These are phyloP conservation scores for Hyperoplus lanceolatus DNA, from an alignment of 2,797 vertebrate genomes.

Conservation along the genomic window DNA sequence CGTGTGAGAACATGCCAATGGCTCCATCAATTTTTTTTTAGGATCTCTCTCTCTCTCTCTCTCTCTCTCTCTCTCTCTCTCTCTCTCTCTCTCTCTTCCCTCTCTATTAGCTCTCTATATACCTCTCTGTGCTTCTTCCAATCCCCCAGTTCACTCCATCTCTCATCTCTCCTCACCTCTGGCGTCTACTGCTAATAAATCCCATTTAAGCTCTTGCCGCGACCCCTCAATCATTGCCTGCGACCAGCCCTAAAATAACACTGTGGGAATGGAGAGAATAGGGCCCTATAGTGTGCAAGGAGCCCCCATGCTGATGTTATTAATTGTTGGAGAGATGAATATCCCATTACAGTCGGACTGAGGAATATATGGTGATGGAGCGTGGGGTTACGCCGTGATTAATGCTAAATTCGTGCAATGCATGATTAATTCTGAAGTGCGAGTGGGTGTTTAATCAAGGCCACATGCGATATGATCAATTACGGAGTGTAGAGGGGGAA, in stretches of 20 bases:
- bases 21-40: slow-evolving; percentile 66
- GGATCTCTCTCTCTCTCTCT: slow-evolving; percentile 50
- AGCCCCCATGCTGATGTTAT: slow-evolving; percentile 79
- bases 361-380: slow-evolving; percentile 77
- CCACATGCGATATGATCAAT: slow-evolving; percentile 83
- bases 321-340: slow-evolving; percentile 88
- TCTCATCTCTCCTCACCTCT: slow-evolving; percentile 64
- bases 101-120: slow-evolving; percentile 12
- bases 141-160: slow-evolving; percentile 45
- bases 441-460: slow-evolving; percentile 83
- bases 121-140: slow-evolving; percentile 31
- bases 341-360: slow-evolving; percentile 85
- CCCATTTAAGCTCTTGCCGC: slow-evolving; percentile 79
- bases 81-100: slow-evolving; percentile 30
- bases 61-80: slow-evolving; percentile 35
- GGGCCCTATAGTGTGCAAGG: slow-evolving; percentile 50
- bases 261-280: slow-evolving; percentile 68
- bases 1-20: slow-evolving; percentile 76
- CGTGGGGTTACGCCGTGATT: slow-evolving; percentile 81
- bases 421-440: slow-evolving; percentile 83
- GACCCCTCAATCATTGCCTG: slow-evolving; percentile 83
- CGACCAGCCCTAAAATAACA: slow-evolving; percentile 86
- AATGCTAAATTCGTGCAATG: slow-evolving; percentile 82
- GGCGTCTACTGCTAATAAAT: slow-evolving; percentile 81
- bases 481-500: slow-evolving; percentile 66